Evolutionary conservation across 1,140 invertebrate species (phyloP), one percentile per base, ranked within the genome.

Genomic region (Procambarus virginalis): DNA sequence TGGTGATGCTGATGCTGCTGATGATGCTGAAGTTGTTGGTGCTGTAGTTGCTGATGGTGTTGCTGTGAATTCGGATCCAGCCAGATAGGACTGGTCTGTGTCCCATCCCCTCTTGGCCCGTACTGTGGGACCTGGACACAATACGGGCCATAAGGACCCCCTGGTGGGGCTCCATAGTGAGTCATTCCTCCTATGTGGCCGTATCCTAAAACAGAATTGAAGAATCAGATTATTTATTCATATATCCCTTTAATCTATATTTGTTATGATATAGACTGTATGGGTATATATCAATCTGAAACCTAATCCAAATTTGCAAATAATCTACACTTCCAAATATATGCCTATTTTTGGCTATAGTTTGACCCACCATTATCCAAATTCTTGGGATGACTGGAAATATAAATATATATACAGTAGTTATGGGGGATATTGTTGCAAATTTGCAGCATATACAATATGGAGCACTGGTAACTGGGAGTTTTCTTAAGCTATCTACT

Each of bases 121-220:
- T 89, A 89, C 58, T 89, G 88, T 68, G 88, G 88, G 77, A 89
- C 70, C 81, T 84, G 88, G n/a, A 77, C 88, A 84, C 88, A 89
- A 51, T 89, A 84, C 48, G 81, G 81, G 20, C 81, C 73, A 84
- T 89, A 84, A 20, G 82, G 75, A 78, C 88, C 88, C n/a, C 86
- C 86, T 5, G 51, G 55, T 34, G 81, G 88, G 48, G 73, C 75
- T 34, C 88, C 80, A 84, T 84, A 89, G n/a, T 84, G 81, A 49
- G 70, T 6, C 88, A 89, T 84, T 64, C 81, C 88, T 51, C 81
- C 82, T 81, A 89, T 89, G 79, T 76, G 81, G 10, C 75, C 76
- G 77, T 89, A 89, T 4, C 81, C 88, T 89, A 51, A n/a, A 78
- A 70, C 20, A 73, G 2, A 34, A 34, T 73, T 17, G 17, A 20